Evolutionary conservation across 2,113 vertebrate species (phyloP).

Genomic region (Struthidea cinerea): DNA sequence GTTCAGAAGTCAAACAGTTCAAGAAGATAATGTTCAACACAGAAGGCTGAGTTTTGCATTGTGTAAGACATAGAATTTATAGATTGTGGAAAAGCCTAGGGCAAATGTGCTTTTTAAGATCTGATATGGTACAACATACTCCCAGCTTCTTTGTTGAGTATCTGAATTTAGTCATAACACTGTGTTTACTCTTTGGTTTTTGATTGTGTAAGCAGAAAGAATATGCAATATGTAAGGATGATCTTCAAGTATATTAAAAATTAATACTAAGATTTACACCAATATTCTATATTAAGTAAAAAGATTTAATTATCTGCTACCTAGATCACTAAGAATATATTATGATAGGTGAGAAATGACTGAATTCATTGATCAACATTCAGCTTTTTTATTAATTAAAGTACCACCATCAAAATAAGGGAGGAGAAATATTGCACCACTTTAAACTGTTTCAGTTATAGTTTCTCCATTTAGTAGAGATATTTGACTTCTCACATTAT

Average conservation of each 20-base stretch:
- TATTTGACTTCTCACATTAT: background rate
- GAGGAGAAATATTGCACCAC: background rate
- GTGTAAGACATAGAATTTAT: background rate
- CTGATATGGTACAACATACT: background rate
- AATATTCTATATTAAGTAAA: background rate
- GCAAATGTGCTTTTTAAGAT: background rate
- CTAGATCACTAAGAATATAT: background rate
- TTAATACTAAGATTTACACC: background rate
- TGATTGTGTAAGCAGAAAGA: background rate
- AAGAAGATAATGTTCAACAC: background rate
- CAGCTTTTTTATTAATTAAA: background rate
- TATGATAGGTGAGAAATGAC: background rate
- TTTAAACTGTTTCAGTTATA: background rate
- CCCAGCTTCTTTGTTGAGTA: background rate
- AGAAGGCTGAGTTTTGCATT: background rate
- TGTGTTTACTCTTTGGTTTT: background rate
- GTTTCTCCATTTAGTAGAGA: background rate
- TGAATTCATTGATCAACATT: background rate
- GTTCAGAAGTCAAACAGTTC: slow-evolving; percentile 1
- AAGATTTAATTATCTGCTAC: background rate
- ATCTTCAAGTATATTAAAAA: background rate
- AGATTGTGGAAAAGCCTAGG: background rate
- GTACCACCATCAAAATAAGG: background rate
- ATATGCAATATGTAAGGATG: background rate
- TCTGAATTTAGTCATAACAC: background rate